Percentiles rank a stretch among this genome's conserved stretches.
Conservation (phyloP, 2,797 vertebrate species). For the Sciaenops ocellatus region DNA sequence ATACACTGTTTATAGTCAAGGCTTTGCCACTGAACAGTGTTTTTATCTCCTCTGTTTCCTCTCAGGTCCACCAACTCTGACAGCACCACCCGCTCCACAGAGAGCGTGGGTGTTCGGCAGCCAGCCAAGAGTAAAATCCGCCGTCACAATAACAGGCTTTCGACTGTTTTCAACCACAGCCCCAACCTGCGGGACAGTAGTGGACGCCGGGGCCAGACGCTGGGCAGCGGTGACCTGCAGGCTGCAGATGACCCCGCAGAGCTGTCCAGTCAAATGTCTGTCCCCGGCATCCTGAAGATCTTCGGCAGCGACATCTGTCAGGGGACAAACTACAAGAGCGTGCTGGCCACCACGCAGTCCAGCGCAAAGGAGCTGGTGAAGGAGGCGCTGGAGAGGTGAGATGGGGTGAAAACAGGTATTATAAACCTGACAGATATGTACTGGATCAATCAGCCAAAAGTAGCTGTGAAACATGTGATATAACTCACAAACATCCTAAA, state of each 20-base stretch:
- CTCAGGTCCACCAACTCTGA: conserved; percentile 85
- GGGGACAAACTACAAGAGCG: conserved; percentile 88
- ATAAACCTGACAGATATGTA: neutral
- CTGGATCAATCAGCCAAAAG: neutral
- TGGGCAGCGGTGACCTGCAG: conserved; percentile 53
- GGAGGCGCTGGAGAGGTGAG: conserved; percentile 87
- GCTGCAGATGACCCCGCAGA: conserved; percentile 78
- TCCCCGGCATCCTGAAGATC: conserved; percentile 88
- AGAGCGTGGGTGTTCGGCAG: conserved; percentile 83
- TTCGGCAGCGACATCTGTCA: conserved; percentile 87
- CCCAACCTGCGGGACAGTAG: conserved; percentile 67
- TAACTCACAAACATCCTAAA: neutral
- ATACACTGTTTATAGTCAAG: neutral
- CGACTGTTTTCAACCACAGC: conserved; percentile 83
- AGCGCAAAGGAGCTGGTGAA: conserved; percentile 85
- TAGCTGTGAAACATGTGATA: neutral
- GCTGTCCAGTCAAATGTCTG: conserved; percentile 84
- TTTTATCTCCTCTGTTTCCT: neutral
- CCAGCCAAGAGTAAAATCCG: conserved; percentile 88
- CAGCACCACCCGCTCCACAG: conserved; percentile 77
- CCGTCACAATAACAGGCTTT: conserved; percentile 87
- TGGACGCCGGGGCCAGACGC: conserved; percentile 14
- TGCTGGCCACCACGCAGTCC: conserved; percentile 86
- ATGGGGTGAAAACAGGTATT: neutral
- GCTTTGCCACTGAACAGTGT: neutral